phyloP scores from a whole-genome alignment of 1,140 invertebrate species.

The Drosophila burlai region DNA sequence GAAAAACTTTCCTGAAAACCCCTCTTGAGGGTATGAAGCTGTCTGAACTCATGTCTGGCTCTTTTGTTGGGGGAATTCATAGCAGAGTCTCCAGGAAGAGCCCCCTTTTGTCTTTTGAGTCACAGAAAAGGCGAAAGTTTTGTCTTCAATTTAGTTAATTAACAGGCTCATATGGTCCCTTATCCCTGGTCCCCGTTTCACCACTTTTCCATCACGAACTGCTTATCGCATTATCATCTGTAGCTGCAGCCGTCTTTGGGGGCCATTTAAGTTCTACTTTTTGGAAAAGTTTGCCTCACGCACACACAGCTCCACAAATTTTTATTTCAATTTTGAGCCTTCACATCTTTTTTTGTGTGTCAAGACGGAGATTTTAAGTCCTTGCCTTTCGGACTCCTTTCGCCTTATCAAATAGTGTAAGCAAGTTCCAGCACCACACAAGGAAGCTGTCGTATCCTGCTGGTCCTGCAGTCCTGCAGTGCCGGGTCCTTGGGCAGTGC shows the following conservation, averaged over 20 bases:
- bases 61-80: neutral
- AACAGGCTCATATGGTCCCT: constrained; percentile 32
- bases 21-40: constrained; percentile 1
- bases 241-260: constrained; percentile 24
- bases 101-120: constrained; percentile 20
- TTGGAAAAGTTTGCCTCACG: constrained; percentile 14
- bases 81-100: neutral
- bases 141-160: constrained; percentile 78
- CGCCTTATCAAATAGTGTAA: constrained; percentile 50
- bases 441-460: constrained; percentile 35
- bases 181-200: neutral
- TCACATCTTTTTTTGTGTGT: constrained; percentile 23
- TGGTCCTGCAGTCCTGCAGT: constrained; percentile 7
- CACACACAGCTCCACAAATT: constrained; percentile 40
- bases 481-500: constrained; percentile 5
- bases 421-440: constrained; percentile 38
- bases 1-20: neutral
- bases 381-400: constrained; percentile 35
- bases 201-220: constrained; percentile 25
- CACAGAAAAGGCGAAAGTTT: constrained; percentile 53
- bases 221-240: constrained; percentile 64
- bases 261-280: constrained; percentile 54
- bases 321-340: constrained; percentile 47
- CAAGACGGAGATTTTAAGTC: constrained; percentile 14
- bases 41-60: constrained; percentile 6